phyloP scores from a whole-genome alignment of 1,140 invertebrate species.

The Scaptomyza graminum region DNA sequence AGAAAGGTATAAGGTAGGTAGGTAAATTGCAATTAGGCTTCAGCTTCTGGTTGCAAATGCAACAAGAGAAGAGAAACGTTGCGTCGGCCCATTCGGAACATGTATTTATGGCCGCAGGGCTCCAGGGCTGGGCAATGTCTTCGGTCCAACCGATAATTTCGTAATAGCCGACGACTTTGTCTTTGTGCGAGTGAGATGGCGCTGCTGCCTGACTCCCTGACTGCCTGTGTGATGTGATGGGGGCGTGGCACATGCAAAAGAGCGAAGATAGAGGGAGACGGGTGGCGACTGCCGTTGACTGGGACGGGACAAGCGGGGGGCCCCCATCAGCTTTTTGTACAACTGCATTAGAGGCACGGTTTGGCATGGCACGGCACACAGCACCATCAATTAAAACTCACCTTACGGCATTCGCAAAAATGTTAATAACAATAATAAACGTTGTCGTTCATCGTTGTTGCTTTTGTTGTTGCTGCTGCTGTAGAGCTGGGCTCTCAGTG shows the following conservation, averaged over 20 bases:
- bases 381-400: conserved; percentile 74
- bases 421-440: conserved; percentile 82
- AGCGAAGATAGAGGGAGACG: conserved; percentile 50
- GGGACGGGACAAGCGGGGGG: not conserved
- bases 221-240: not conserved
- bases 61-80: conserved; percentile 12
- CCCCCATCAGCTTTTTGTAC: conserved; percentile 47
- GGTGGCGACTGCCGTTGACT: not conserved
- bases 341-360: conserved; percentile 50
- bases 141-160: conserved; percentile 72
- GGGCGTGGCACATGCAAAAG: conserved; percentile 79
- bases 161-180: conserved; percentile 67
- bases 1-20: conserved; percentile 40
- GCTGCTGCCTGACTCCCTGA: not conserved
- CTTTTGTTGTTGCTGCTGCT: conserved; percentile 16
- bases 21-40: conserved; percentile 82
- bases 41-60: conserved; percentile 79
- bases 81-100: conserved; percentile 61
- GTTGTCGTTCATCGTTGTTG: conserved; percentile 33
- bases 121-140: conserved; percentile 65
- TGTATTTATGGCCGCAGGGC: conserved; percentile 74
- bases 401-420: conserved; percentile 74
- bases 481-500: conserved; percentile 39
- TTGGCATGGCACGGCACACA: conserved; percentile 24
- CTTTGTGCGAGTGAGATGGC: conserved; percentile 45